These are phyloP conservation scores for Thera obeliscata DNA, from an alignment of 2,888 invertebrate genomes.

Conservation along the genomic window DNA sequence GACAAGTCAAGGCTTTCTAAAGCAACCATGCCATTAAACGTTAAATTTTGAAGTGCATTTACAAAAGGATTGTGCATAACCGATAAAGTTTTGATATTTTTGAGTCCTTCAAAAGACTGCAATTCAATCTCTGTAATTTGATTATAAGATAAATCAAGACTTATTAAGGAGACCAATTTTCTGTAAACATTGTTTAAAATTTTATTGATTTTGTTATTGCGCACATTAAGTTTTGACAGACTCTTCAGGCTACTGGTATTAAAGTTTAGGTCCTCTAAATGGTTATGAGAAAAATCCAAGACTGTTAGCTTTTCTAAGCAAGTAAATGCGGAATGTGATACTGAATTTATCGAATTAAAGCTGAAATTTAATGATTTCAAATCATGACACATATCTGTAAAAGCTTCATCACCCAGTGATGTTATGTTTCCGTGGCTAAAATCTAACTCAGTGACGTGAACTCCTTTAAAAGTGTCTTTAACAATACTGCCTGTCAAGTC, in stretches of 20 bases:
- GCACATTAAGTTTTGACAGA: slow-evolving; percentile 21
- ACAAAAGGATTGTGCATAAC: slow-evolving; percentile 29
- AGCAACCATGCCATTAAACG: slow-evolving; percentile 28
- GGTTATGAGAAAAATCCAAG: slow-evolving; percentile 37
- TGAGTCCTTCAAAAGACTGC: slow-evolving; percentile 24
- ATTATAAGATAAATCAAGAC: slow-evolving; percentile 36
- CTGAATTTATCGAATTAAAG: slow-evolving; percentile 25
- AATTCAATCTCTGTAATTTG: slow-evolving; percentile 28
- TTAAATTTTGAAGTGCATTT: slow-evolving; percentile 24
- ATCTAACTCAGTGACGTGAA: slow-evolving; percentile 29
- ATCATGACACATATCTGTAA: slow-evolving; percentile 26
- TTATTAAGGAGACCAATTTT: slow-evolving; percentile 22
- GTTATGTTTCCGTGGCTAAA: slow-evolving; percentile 31
- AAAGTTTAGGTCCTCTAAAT: slow-evolving; percentile 28
- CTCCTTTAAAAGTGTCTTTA: slow-evolving; percentile 32
- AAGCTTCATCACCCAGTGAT: slow-evolving; percentile 24
- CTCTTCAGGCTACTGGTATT: slow-evolving; percentile 26
- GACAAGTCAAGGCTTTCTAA: slow-evolving; percentile 32
- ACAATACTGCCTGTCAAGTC: slow-evolving; percentile 22
- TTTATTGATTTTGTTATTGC: slow-evolving; percentile 30
- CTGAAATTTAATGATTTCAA: slow-evolving; percentile 31
- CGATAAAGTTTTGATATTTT: slow-evolving; percentile 19
- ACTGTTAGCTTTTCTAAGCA: slow-evolving; percentile 21
- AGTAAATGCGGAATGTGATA: slow-evolving; percentile 32
- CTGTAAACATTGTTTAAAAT: slow-evolving; percentile 21